These are phyloP conservation scores for Tretioscincus oriximinensis DNA, from an alignment of 2,113 vertebrate genomes.

Conservation along the genomic window DNA sequence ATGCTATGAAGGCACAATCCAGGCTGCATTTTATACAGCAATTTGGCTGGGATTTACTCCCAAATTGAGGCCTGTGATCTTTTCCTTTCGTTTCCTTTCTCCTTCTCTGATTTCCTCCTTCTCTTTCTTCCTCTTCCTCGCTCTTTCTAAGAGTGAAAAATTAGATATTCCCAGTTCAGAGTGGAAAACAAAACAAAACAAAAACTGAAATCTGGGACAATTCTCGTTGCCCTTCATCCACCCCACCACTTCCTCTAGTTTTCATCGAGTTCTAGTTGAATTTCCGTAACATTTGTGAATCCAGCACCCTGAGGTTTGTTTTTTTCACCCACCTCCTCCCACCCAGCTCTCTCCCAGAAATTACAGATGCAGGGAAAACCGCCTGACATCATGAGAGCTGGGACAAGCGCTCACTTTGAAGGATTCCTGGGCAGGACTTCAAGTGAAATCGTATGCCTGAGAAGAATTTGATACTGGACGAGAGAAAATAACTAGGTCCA, in stretches of 20 bases:
- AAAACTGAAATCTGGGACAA: too few species aligned
- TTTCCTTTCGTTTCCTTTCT: too few species aligned
- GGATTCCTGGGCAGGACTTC: constrained; percentile 82
- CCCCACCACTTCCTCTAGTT: neutral
- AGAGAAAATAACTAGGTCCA: constrained; percentile 77
- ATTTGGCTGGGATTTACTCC: neutral
- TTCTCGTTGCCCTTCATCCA: neutral
- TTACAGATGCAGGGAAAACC: constrained; percentile 81
- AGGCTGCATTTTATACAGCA: too few species aligned
- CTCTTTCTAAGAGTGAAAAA: neutral
- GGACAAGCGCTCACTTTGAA: constrained; percentile 78
- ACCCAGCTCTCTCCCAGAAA: constrained; percentile 55
- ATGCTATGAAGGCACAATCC: neutral
- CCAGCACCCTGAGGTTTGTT: constrained; percentile 69
- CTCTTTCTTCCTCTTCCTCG: too few species aligned
- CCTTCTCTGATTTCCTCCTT: neutral
- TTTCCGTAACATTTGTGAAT: constrained; percentile 60
- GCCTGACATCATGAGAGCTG: constrained; percentile 80
- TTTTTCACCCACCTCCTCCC: constrained; percentile 42
- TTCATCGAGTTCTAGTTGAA: constrained; percentile 41
- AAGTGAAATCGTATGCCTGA: constrained; percentile 82
- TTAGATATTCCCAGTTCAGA: neutral
- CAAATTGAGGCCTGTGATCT: neutral
- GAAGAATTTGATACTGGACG: constrained; percentile 79
- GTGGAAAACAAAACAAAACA: too few species aligned